Percentiles rank a stretch among this genome's conserved stretches.
Conservation (phyloP, 1,140 invertebrate species). For the Heliconius nattereri region DNA sequence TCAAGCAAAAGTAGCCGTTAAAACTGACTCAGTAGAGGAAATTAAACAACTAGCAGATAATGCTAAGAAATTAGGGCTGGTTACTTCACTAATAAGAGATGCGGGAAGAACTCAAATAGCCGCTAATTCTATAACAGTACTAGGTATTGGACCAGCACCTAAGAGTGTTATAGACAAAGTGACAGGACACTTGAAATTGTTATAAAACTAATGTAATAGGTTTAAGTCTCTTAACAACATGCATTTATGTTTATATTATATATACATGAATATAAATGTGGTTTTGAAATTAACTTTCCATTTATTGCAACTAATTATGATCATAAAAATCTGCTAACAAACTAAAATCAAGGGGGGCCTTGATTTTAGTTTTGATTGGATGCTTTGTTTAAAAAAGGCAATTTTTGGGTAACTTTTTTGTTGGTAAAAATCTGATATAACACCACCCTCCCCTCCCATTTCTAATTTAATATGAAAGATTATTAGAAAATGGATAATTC, state of each 20-base stretch:
- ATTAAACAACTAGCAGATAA: slow-evolving; percentile 84
- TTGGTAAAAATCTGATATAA: too few species aligned
- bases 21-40: slow-evolving; percentile 86
- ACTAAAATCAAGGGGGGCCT: too few species aligned
- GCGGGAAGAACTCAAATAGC: slow-evolving; percentile 95
- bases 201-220: slow-evolving; percentile 71
- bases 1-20: slow-evolving; percentile 92
- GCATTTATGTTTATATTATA: background rate
- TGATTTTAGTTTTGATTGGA: too few species aligned
- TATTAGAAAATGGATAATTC: too few species aligned
- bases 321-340: too few species aligned
- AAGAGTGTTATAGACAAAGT: slow-evolving; percentile 88
- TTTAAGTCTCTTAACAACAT: background rate
- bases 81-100: slow-evolving; percentile 90
- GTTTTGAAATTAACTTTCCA: background rate
- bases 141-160: slow-evolving; percentile 94
- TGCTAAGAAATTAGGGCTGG: slow-evolving; percentile 86
- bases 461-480: too few species aligned
- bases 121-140: slow-evolving; percentile 91
- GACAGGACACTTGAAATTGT: slow-evolving; percentile 93
- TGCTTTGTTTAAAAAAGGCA: too few species aligned
- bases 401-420: too few species aligned
- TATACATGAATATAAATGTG: background rate
- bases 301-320: too few species aligned
- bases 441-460: too few species aligned